A percentile compares a stretch with the other conserved stretches of the same genome.
phyloP scores from a whole-genome alignment of 2,113 vertebrate species.

The Marmota flaviventris region DNA sequence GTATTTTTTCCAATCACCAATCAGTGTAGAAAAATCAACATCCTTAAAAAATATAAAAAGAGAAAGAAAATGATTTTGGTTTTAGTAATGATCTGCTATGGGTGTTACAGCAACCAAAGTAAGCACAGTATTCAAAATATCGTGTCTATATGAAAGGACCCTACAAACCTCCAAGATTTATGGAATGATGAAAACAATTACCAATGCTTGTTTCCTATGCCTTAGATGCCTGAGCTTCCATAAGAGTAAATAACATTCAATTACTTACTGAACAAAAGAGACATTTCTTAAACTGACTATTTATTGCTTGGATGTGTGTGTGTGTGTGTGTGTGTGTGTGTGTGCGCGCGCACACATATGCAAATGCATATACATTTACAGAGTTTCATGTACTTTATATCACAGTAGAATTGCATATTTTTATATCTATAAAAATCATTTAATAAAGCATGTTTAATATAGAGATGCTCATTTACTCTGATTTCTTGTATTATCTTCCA shows the following conservation, averaged over 20 bases:
- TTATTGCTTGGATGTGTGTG: background rate
- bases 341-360: background rate
- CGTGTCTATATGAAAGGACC: background rate
- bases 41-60: background rate
- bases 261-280: background rate
- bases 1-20: background rate
- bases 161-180: background rate
- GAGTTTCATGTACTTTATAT: background rate
- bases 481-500: background rate
- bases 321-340: background rate
- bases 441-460: background rate
- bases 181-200: slow-evolving; percentile 34
- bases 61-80: slow-evolving; percentile 20
- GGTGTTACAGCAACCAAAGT: background rate
- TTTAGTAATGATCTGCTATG: slow-evolving; percentile 3
- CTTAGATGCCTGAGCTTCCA: background rate
- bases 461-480: background rate
- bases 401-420: background rate
- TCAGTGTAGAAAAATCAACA: background rate
- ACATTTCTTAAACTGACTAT: background rate
- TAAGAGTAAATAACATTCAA: background rate
- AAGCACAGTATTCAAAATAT: background rate
- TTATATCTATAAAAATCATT: background rate
- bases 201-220: background rate
- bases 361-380: background rate